Conservation (phyloP, 37 sponge, comb jelly and placozoan genomes). For the Ephydatia muelleri region DNA sequence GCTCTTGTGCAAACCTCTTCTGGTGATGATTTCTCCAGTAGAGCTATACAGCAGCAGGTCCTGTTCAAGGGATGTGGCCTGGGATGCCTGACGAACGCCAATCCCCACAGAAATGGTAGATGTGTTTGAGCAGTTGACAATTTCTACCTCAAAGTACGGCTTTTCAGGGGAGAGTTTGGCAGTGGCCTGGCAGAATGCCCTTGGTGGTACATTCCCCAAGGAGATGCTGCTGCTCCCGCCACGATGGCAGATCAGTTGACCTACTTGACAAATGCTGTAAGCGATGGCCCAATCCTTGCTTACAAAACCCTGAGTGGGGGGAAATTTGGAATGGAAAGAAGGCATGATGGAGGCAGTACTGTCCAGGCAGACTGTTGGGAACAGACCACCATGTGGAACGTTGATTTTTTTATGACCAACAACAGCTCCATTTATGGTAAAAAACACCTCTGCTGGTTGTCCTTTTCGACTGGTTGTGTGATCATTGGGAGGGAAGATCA, state of each 20-base stretch:
- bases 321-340: constrained; percentile 12
- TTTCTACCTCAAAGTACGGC: constrained; percentile 56
- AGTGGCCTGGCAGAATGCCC: constrained; percentile 36
- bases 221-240: constrained; percentile 12
- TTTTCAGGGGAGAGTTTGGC: constrained; percentile 25
- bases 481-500: constrained; percentile 15
- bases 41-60: constrained; percentile 42
- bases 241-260: constrained; percentile 23
- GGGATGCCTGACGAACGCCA: constrained; percentile 10
- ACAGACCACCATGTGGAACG: constrained; percentile 54
- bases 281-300: constrained; percentile 41
- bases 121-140: neutral
- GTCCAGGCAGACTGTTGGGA: constrained; percentile 64
- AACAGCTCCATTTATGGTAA: constrained; percentile 62
- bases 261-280: constrained; percentile 47
- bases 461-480: neutral
- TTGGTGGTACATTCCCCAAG: neutral
- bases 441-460: constrained; percentile 34
- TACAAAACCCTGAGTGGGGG: constrained; percentile 21
- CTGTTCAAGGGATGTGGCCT: neutral
- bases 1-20: constrained; percentile 4
- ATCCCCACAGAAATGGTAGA: constrained; percentile 41
- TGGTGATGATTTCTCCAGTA: constrained; percentile 36
- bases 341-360: constrained; percentile 33
- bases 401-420: constrained; percentile 24